Conservation (phyloP, 2,888 invertebrate genomes). For the Rhagonycha fulva region DNA sequence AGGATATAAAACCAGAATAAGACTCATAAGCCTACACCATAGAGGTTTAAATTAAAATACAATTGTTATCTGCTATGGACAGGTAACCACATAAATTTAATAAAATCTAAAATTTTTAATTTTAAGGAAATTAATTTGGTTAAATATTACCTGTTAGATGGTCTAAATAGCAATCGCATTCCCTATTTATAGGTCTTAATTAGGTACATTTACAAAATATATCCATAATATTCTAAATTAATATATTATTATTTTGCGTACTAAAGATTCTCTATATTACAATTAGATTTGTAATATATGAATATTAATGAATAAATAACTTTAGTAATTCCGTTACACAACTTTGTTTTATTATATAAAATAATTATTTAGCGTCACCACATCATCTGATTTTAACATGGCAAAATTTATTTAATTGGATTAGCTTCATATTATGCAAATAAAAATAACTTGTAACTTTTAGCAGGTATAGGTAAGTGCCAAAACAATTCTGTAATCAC, state of each 20-base stretch:
- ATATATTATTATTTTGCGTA: no score
- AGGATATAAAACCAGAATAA: no score
- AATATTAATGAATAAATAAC: neutral
- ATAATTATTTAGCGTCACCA: neutral
- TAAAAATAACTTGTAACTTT: neutral
- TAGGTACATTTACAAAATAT: neutral
- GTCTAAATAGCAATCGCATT: neutral
- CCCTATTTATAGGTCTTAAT: neutral
- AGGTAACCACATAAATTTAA: no score
- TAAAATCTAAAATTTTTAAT: no score
- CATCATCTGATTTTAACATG: neutral
- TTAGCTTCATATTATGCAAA: neutral
- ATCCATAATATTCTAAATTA: no score
- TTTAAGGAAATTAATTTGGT: neutral
- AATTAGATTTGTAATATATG: neutral
- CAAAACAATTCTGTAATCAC: neutral
- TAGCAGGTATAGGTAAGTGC: neutral
- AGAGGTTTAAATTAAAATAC: no score
- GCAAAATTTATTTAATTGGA: neutral
- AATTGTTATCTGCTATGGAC: no score
- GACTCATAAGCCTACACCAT: no score
- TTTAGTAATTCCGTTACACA: neutral
- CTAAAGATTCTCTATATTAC: neutral
- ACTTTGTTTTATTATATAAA: neutral
- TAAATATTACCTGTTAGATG: neutral